Conservation (phyloP, 2,797 vertebrate genomes). For the Danio choprae region DNA sequence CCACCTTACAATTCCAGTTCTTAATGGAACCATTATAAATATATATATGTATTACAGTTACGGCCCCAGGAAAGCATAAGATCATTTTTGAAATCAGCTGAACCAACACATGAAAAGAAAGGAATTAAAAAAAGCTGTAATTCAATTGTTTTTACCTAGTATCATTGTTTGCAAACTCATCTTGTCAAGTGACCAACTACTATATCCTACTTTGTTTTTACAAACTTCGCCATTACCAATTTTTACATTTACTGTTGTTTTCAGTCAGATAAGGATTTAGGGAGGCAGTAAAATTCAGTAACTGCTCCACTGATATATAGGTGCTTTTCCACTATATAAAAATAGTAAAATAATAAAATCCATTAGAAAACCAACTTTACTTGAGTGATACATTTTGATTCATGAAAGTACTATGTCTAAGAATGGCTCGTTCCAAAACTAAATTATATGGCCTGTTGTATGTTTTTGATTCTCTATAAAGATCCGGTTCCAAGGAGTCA, state of each 20-base stretch:
- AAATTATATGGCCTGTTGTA: not conserved
- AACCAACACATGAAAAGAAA: not conserved
- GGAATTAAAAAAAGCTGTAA: not conserved
- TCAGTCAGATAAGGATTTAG: not conserved
- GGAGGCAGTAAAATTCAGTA: not conserved
- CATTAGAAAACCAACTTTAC: not conserved
- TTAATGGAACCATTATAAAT: not conserved
- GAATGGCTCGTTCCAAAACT: not conserved
- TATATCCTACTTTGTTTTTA: not conserved
- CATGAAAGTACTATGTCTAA: not conserved
- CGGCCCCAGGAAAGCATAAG: not conserved
- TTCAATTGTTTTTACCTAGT: not conserved
- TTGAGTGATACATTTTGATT: not conserved
- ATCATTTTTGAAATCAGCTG: not conserved
- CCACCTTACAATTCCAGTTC: not conserved
- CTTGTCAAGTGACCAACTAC: not conserved
- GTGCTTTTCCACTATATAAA: not conserved
- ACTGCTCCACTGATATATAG: not conserved
- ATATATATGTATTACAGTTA: not conserved
- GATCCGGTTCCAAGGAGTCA: not conserved
- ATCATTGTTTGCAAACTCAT: not conserved
- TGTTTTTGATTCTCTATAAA: not conserved
- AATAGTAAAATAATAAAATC: not conserved
- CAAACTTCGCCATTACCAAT: no score
- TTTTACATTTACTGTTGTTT: not conserved